Base-by-base conservation (phyloP, 2,113 vertebrate genomes). In the Paramisgurnus dabryanus region DNA sequence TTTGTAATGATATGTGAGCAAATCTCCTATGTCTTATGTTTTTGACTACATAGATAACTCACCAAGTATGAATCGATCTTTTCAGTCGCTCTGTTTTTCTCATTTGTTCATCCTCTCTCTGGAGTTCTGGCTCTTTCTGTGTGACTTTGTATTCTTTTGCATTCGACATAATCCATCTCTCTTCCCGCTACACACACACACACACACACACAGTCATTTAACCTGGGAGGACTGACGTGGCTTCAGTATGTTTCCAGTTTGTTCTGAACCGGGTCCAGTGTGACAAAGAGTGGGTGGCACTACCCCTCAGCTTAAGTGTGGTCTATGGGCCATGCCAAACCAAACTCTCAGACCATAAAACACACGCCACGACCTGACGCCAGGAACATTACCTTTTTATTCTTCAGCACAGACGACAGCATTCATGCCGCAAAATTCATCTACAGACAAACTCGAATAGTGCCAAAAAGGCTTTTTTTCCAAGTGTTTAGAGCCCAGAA, bases 331-430 rank as follows among this genome's bases (percentile, higher is more conserved):
- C 1, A 55, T 84, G 91, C 91, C 91, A 92, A 92, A 84, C 79
- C 88, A 93, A 92, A 91, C 89, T 91, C 87, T 84, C 84, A 83
- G 86, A 90, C 89, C 88, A 86, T 91, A 91, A 92, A 92, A 92
- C 87, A 89, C 88, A 86, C 70, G 87, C 86, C 86, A 82, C 82
- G 86, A 90, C 81, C 82, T 15, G 79, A 84, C 74, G 90, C 91
- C 91, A 92, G 90, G 89, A 92, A 92, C 90, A 90, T 91, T 91
- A 91, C 90, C 88, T 90, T 87, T 89, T 86, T 87, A 86, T 89
- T 90, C 87, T 87, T 81, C 86, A 84, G 73, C 87, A 88, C 80
- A 88, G 84, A 87, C 78, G 79, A 9, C 84, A 80, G 87, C 85
- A 89, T 90, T 89, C 90, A 88, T 89, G 84, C 79, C 65, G 5